These are phyloP conservation scores for Ceratotherium simum DNA, from an alignment of 2,113 vertebrate species.

Conservation along the genomic window DNA sequence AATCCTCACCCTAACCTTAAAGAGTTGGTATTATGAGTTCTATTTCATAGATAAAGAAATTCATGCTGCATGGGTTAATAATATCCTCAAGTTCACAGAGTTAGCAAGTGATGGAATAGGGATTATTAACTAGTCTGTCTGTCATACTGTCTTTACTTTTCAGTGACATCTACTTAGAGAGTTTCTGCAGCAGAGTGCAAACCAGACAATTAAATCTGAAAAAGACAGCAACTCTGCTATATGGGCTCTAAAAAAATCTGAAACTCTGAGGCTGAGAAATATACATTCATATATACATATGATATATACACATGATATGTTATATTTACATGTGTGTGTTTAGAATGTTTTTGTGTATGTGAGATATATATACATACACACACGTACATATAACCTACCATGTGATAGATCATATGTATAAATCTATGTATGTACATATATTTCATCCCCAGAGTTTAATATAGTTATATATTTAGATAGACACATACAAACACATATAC, in stretches of 20 bases:
- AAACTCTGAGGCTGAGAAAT: background rate
- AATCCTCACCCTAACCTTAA: background rate
- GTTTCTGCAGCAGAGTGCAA: background rate
- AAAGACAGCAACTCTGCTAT: background rate
- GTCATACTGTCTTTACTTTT: background rate
- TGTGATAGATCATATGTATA: background rate
- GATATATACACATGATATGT: background rate
- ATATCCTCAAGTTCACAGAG: background rate
- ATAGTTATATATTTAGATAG: background rate
- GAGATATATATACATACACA: background rate
- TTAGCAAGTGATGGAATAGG: background rate
- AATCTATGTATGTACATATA: background rate
- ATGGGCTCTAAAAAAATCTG: background rate
- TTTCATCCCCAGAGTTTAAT: background rate
- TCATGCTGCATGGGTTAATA: background rate
- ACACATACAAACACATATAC: background rate
- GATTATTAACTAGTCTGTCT: background rate
- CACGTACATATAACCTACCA: background rate
- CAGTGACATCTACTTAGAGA: background rate
- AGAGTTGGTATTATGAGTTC: background rate
- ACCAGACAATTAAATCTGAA: background rate
- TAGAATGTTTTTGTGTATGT: background rate
- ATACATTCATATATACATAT: background rate
- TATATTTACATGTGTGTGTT: background rate
- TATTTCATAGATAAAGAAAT: slow-evolving; percentile 39